phyloP scores from a whole-genome alignment of 2,888 invertebrate genomes.

The Phorcus lineatus region DNA sequence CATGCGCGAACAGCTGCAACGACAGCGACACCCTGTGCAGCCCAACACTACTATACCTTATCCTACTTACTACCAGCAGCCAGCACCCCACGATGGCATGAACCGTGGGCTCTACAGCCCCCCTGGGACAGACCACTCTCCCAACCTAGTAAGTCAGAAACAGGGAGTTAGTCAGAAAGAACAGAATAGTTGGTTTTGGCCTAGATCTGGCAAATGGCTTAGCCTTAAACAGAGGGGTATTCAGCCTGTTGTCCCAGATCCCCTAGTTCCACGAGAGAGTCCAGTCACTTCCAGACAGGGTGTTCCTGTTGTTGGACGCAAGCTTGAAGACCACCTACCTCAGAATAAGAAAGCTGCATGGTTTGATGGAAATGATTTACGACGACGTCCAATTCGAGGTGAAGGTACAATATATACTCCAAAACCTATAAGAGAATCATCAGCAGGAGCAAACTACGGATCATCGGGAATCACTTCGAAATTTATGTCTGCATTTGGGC shows the following conservation, averaged over 20 bases:
- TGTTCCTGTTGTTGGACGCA: not conserved
- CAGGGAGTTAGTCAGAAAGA: constrained; percentile 13
- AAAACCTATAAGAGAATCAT: not conserved
- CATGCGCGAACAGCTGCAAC: constrained; percentile 42
- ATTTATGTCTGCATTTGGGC: constrained; percentile 62
- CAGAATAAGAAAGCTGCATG: constrained; percentile 26
- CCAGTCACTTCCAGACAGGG: not conserved
- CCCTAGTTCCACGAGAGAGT: not conserved
- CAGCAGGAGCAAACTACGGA: constrained; percentile 23
- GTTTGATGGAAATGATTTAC: constrained; percentile 40
- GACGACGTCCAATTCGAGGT: constrained; percentile 42
- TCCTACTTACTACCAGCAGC: constrained; percentile 21
- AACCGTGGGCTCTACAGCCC: constrained; percentile 30
- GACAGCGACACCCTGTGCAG: constrained; percentile 31
- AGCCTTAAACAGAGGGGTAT: not conserved
- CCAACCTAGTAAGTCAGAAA: constrained; percentile 29
- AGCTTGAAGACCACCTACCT: not conserved
- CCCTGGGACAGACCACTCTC: constrained; percentile 36
- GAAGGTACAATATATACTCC: not conserved
- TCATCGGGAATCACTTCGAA: constrained; percentile 51
- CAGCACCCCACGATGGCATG: not conserved
- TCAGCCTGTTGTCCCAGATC: not conserved
- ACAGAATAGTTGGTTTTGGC: constrained; percentile 8
- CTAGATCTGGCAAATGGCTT: not conserved
- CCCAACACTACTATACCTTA: constrained; percentile 6